Evolutionary conservation across 2,888 invertebrate genomes (phyloP).

Genomic region (Nyleta sp.): DNA sequence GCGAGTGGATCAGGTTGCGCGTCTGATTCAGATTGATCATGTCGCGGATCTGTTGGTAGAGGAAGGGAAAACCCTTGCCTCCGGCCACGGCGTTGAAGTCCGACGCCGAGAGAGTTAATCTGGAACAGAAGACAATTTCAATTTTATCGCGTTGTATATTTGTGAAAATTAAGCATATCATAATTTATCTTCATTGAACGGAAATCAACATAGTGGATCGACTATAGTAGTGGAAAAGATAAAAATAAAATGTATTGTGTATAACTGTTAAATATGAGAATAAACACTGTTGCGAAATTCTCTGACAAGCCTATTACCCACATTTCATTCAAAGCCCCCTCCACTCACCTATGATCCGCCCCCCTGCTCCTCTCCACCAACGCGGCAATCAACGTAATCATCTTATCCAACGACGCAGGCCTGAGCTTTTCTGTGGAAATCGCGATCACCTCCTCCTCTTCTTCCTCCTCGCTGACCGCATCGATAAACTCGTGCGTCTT

Average conservation of each 20-base stretch:
- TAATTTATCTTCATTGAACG: too few species aligned
- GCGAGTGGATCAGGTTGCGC: conserved; percentile 94
- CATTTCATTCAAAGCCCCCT: too few species aligned
- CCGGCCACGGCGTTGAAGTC: conserved; percentile 93
- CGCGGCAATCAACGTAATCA: conserved; percentile 95
- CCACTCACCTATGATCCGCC: conserved; percentile 86
- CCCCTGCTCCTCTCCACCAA: conserved; percentile 95
- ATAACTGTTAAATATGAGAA: too few species aligned
- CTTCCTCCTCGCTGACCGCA: conserved; percentile 88
- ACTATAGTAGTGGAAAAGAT: too few species aligned
- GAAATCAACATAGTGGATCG: too few species aligned
- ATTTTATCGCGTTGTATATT: too few species aligned
- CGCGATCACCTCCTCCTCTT: conserved; percentile 87
- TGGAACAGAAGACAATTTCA: conserved; percentile 80
- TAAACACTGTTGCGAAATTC: too few species aligned
- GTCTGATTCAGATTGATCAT: conserved; percentile 96
- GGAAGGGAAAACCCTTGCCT: conserved; percentile 96
- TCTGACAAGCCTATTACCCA: too few species aligned
- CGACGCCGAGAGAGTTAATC: conserved; percentile 89
- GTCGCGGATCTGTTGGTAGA: conserved; percentile 97
- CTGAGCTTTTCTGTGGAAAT: conserved; percentile 90
- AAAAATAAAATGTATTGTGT: too few species aligned
- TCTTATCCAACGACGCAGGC: conserved; percentile 96
- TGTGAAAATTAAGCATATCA: too few species aligned
- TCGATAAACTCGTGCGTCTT: conserved; percentile 89